A percentile compares a stretch with the other conserved stretches of the same genome.
These are phyloP conservation scores for Madoqua kirkii DNA, from an alignment of 2,113 vertebrate genomes.

Conservation along the genomic window DNA sequence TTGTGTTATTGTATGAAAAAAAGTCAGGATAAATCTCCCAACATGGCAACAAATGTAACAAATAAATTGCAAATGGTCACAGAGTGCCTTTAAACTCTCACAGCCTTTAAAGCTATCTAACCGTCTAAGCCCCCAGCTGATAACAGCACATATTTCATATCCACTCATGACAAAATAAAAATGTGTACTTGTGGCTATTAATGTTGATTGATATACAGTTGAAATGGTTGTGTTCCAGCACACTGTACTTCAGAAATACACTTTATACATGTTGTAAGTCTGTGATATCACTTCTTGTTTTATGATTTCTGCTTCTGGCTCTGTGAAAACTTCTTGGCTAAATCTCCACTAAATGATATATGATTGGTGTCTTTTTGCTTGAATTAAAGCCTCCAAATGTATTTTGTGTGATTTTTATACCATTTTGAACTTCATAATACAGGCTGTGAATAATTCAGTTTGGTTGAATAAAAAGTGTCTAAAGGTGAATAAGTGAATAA, in stretches of 20 bases:
- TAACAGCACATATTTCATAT: conserved; percentile 43
- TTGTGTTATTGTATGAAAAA: conserved; percentile 5
- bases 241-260: background rate
- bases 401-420: conserved; percentile 49
- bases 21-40: background rate
- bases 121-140: background rate
- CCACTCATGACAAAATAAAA: conserved; percentile 48
- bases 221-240: conserved; percentile 5
- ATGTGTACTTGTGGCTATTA: conserved; percentile 7
- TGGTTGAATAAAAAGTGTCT: conserved; percentile 22
- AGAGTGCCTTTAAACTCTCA: conserved; percentile 7
- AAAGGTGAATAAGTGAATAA: conserved; percentile 54
- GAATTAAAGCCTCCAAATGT: conserved; percentile 54
- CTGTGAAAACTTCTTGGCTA: conserved; percentile 20
- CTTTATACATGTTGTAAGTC: background rate
- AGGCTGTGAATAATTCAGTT: conserved; percentile 62
- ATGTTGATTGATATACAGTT: conserved; percentile 24
- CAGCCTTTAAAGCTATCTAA: conserved; percentile 24
- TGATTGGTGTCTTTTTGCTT: background rate
- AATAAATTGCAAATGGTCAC: background rate
- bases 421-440: conserved; percentile 43
- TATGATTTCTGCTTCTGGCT: conserved; percentile 20
- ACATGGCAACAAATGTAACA: background rate
- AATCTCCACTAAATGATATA: conserved; percentile 36
- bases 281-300: conserved; percentile 1